Evolutionary conservation across 2,797 vertebrate species (phyloP), one percentile per base, ranked within the genome.

Genomic region (Pseudochromis fuscus): DNA sequence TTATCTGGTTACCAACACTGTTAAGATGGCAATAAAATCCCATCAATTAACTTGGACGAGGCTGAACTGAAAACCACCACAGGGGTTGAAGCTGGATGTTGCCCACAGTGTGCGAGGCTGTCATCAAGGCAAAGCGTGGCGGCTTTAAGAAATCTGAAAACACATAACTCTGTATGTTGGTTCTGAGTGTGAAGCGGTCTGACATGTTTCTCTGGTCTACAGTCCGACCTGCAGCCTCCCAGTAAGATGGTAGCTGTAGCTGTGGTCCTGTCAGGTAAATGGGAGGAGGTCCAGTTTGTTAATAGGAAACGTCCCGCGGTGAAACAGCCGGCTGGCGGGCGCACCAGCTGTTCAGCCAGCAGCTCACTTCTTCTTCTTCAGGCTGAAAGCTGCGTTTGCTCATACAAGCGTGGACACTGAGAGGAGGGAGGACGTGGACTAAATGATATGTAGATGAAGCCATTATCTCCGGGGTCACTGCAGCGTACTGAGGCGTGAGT

Each of bases 261-360:
- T 13, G 8, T 1, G 44, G 52, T 66, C 24, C 1, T 23, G 65
- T 67, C 70, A 60, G 60, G 60, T 71, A 38, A 72, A 75, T 25
- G 45, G 59, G 51, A 75, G 65, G 67, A 46, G 42, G 57, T 66
- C 57, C 52, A 16, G 72, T 55, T 62, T 83, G 72, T 56, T 75
- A 68, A 84, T 42, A 78, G 68, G 68, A 75, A 84, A 63, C 70
- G 35, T 84, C 77, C 79, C 18, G 63, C 78, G 10, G 83, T 13
- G 80, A 52, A 79, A 31, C 81, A 82, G 73, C 77, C 37, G 30
- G 73, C 53, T 45, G 23, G 76, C 64, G 67, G 61, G 51, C 35
- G 10, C 56, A 50, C 66, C 86, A 86, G 82, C 87, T 83, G 81
- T 77, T 79, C 81, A 50, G 25, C 46, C 70, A 52, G 52, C 60